Conservation (phyloP, 1,140 invertebrate species). For the Neodiprion fabricii region DNA sequence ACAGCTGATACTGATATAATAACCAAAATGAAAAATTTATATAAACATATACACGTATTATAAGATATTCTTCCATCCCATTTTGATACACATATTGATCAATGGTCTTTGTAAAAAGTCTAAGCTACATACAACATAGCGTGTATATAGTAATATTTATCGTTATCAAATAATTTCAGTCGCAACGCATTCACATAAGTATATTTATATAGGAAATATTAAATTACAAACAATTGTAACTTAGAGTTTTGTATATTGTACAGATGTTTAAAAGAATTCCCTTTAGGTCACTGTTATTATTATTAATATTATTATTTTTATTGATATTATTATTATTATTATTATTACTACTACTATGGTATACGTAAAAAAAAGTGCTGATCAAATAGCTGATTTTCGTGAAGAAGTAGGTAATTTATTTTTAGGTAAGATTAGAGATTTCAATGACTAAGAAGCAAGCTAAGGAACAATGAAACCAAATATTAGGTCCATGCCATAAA, state of each 20-base stretch:
- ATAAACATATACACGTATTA: slow-evolving; percentile 30
- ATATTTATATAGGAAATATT: slow-evolving; percentile 49
- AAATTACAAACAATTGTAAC: slow-evolving; percentile 34
- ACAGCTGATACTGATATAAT: slow-evolving; percentile 17
- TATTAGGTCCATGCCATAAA: slow-evolving; percentile 59
- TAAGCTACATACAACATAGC: slow-evolving; percentile 39
- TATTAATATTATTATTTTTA: neutral
- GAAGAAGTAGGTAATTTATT: slow-evolving; percentile 43
- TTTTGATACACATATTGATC: slow-evolving; percentile 40
- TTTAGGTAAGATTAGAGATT: slow-evolving; percentile 35
- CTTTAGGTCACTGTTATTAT: neutral
- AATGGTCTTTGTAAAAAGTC: slow-evolving; percentile 29
- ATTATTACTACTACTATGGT: slow-evolving; percentile 31
- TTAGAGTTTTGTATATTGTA: slow-evolving; percentile 41
- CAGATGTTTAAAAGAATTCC: slow-evolving; percentile 23
- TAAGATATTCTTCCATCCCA: slow-evolving; percentile 42
- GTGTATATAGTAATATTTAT: slow-evolving; percentile 54
- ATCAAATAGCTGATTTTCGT: slow-evolving; percentile 24
- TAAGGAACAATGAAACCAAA: slow-evolving; percentile 53
- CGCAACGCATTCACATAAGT: slow-evolving; percentile 42
- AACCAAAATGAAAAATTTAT: slow-evolving; percentile 31
- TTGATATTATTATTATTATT: slow-evolving; percentile 33
- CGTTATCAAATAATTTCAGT: slow-evolving; percentile 48
- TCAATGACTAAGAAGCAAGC: slow-evolving; percentile 23
- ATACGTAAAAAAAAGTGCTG: slow-evolving; percentile 34